phyloP scores from a whole-genome alignment of 2,113 vertebrate species.

The Baryphthengus martii region DNA sequence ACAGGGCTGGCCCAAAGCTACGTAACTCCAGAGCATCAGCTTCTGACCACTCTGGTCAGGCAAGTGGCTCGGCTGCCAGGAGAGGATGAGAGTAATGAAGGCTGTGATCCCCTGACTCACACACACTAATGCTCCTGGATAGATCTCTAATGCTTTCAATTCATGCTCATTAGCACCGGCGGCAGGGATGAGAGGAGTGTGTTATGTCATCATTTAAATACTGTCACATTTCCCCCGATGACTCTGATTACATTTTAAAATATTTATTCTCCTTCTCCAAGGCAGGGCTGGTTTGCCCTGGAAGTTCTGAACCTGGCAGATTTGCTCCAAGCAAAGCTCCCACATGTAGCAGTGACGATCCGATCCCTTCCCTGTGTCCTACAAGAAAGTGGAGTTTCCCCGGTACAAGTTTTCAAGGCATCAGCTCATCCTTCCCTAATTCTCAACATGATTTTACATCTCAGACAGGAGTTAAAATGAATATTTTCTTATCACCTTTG shows the following conservation, averaged over 20 bases:
- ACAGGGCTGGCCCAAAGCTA: too few relatives aligned
- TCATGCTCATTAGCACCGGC: slow-evolving; percentile 21
- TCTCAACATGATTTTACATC: background rate
- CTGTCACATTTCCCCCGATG: slow-evolving; percentile 18
- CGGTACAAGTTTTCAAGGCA: background rate
- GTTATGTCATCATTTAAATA: slow-evolving; percentile 41
- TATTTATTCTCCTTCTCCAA: slow-evolving; percentile 28
- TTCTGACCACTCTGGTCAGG: background rate
- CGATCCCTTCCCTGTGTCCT: fast-evolving
- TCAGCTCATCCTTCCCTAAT: background rate
- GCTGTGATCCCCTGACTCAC: background rate
- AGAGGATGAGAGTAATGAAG: background rate
- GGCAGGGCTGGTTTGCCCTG: background rate
- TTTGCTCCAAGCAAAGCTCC: background rate
- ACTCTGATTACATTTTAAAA: slow-evolving; percentile 43
- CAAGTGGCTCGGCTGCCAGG: background rate
- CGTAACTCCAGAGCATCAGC: fast-evolving
- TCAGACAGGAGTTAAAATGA: background rate
- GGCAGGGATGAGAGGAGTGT: background rate
- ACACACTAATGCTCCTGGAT: background rate
- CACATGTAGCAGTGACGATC: fast-evolving
- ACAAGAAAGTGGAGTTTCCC: background rate
- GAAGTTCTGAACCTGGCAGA: background rate
- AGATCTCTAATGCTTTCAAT: slow-evolving; percentile 40
- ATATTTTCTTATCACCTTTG: background rate